Conservation (phyloP, 35 echinoderm and acorn worm species). For the Apostichopus parvimensis region DNA sequence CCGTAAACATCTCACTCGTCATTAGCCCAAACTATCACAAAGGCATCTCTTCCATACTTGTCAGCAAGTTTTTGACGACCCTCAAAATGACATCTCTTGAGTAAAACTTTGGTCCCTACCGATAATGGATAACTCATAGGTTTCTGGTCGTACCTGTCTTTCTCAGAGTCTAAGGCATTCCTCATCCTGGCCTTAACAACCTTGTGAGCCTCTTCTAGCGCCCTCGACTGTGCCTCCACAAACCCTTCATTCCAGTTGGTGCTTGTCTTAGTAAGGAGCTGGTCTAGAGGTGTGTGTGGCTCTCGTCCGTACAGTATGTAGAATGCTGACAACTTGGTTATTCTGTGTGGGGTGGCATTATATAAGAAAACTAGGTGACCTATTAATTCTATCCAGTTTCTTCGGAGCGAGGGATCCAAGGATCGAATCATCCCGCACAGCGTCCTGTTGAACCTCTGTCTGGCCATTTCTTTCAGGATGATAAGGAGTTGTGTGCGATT, state of each 20-base stretch:
- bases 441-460: slow-evolving; percentile 47
- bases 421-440: slow-evolving; percentile 54
- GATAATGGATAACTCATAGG: neutral
- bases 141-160: neutral
- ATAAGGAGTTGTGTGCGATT: slow-evolving; percentile 54
- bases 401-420: neutral
- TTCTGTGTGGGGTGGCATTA: slow-evolving; percentile 45
- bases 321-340: slow-evolving; percentile 37
- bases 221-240: neutral
- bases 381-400: slow-evolving; percentile 56
- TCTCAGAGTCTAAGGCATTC: neutral
- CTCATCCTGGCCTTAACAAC: neutral
- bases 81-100: slow-evolving; percentile 27
- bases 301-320: slow-evolving; percentile 27
- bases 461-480: slow-evolving; percentile 43
- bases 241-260: slow-evolving; percentile 27
- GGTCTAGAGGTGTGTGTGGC: slow-evolving; percentile 39
- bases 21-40: slow-evolving; percentile 5
- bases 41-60: slow-evolving; percentile 22
- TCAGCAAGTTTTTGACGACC: too few relatives aligned
- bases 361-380: slow-evolving; percentile 54
- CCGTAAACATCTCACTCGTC: neutral
- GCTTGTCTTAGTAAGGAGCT: neutral
- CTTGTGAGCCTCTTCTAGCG: slow-evolving; percentile 6
- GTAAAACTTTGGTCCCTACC: slow-evolving; percentile 3